These are phyloP conservation scores for Hydrotaea cyrtoneurina DNA, from an alignment of 2,888 invertebrate genomes.

Conservation along the genomic window DNA sequence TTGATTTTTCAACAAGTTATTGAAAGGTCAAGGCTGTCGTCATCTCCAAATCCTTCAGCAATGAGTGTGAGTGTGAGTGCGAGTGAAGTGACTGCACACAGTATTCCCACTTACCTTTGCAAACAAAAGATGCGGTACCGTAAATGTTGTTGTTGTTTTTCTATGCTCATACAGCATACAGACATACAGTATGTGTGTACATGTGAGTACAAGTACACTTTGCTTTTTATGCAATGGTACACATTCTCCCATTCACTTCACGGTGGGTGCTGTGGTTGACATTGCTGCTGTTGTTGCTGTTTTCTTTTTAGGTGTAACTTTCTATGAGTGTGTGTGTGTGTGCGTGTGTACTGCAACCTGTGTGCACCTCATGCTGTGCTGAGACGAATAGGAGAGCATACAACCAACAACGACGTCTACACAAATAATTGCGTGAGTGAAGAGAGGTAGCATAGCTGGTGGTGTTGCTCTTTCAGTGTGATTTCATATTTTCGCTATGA, in stretches of 20 bases:
- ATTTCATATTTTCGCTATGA: too few species aligned
- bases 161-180: constrained; percentile 5
- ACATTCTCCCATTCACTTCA: background rate
- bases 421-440: background rate
- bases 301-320: background rate
- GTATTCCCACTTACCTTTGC: background rate
- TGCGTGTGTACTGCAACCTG: constrained; percentile 17
- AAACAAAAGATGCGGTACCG: background rate
- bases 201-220: background rate
- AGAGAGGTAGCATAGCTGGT: too few species aligned
- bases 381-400: background rate
- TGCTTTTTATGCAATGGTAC: constrained; percentile 3
- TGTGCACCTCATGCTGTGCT: background rate
- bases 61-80: too few species aligned
- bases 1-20: constrained; percentile 43
- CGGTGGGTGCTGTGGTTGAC: background rate
- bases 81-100: background rate
- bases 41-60: background rate
- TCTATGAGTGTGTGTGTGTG: too few species aligned
- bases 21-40: constrained; percentile 56
- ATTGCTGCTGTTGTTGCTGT: background rate
- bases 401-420: too few species aligned
- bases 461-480: background rate
- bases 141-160: background rate
- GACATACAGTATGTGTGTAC: background rate